Evolutionary conservation across 1,140 invertebrate species (phyloP).

Genomic region (Bursaphelenchus mucronatus): DNA sequence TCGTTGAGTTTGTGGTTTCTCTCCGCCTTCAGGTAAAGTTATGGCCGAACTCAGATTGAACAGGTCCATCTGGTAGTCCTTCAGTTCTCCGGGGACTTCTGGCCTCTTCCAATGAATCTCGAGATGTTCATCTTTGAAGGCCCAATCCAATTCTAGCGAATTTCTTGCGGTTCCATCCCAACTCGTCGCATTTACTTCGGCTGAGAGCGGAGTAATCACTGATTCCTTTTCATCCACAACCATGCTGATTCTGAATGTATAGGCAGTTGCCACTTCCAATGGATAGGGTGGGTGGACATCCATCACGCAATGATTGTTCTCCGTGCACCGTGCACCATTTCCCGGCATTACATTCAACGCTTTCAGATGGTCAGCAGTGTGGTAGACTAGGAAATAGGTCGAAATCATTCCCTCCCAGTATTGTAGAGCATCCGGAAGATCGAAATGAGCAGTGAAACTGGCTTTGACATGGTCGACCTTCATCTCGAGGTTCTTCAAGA

Average conservation of each 20-base stretch:
- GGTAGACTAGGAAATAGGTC: constrained; percentile 8
- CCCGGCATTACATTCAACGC: constrained; percentile 12
- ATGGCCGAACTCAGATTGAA: constrained; percentile 1
- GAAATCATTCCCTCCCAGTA: background rate
- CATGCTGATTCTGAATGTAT: constrained; percentile 7
- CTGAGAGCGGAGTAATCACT: constrained; percentile 7
- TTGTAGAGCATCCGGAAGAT: constrained; percentile 1
- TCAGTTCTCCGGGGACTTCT: background rate
- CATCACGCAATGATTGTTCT: constrained; percentile 1
- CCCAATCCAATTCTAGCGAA: constrained; percentile 9
- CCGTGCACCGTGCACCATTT: constrained; percentile 1
- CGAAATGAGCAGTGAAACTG: constrained; percentile 16
- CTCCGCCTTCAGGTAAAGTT: background rate
- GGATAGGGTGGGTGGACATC: background rate
- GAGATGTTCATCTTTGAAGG: background rate
- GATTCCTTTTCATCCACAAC: background rate
- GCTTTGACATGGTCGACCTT: constrained; percentile 3
- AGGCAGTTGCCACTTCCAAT: constrained; percentile 9
- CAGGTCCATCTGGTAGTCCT: constrained; percentile 6
- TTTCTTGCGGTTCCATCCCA: constrained; percentile 4
- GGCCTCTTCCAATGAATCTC: constrained; percentile 7
- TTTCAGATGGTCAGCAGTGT: background rate
- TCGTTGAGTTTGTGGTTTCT: background rate
- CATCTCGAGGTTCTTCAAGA: constrained; percentile 8
- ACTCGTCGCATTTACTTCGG: constrained; percentile 2